These are phyloP conservation scores for Synanthedon myopaeformis DNA, from an alignment of 2,888 invertebrate species.

Conservation along the genomic window DNA sequence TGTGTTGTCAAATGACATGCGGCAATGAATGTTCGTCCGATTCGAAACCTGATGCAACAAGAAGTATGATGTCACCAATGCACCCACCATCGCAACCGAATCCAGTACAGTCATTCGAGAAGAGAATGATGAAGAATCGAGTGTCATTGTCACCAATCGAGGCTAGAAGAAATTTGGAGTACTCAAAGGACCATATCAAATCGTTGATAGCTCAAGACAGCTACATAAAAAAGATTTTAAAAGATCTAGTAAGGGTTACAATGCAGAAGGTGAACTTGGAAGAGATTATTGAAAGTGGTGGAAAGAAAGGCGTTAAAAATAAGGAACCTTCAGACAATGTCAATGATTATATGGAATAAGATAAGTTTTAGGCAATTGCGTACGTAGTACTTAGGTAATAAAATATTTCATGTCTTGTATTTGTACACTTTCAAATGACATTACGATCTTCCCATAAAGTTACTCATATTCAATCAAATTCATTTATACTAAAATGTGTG, in stretches of 20 bases:
- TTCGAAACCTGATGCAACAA: slow-evolving; percentile 2
- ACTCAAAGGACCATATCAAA: slow-evolving; percentile 48
- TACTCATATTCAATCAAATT: no score
- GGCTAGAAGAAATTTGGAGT: slow-evolving; percentile 29
- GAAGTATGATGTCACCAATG: slow-evolving; percentile 9
- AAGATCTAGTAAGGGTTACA: slow-evolving; percentile 53
- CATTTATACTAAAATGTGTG: no score
- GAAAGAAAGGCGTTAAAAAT: not conserved
- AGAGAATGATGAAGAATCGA: slow-evolving; percentile 26
- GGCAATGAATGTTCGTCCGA: slow-evolving; percentile 27
- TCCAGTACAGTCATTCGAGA: slow-evolving; percentile 10
- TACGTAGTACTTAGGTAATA: not conserved
- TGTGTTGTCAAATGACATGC: slow-evolving; percentile 52
- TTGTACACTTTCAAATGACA: not conserved
- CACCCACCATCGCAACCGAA: slow-evolving; percentile 5
- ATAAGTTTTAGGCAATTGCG: not conserved
- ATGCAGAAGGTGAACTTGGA: slow-evolving; percentile 55
- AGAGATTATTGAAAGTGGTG: slow-evolving; percentile 25
- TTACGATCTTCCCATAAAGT: no score
- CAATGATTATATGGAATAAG: not conserved
- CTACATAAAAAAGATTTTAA: slow-evolving; percentile 56
- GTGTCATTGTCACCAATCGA: slow-evolving; percentile 19
- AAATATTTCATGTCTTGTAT: not conserved
- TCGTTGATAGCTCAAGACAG: slow-evolving; percentile 44
- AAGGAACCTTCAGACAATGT: not conserved